phyloP scores from a whole-genome alignment of 2,888 invertebrate genomes.

The Drosophila bunnanda region DNA sequence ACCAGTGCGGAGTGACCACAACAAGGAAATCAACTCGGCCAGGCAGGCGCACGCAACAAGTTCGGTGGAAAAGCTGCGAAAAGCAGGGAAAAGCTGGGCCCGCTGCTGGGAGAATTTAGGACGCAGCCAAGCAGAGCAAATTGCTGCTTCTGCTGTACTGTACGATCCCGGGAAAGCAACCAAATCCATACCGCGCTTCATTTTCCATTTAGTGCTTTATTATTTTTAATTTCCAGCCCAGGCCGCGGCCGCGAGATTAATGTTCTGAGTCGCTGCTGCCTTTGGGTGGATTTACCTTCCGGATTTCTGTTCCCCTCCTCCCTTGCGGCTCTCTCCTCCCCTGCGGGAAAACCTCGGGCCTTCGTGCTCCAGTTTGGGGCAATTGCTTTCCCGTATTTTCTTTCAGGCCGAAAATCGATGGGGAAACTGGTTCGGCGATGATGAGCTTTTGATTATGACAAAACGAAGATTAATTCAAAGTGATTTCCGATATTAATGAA shows the following conservation, averaged over 20 bases:
- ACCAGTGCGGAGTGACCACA: slow-evolving; percentile 33
- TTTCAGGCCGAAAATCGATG: slow-evolving; percentile 8
- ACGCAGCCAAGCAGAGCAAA: slow-evolving; percentile 73
- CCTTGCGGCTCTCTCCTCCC: background rate
- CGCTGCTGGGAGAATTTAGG: slow-evolving; percentile 30
- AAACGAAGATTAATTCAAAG: slow-evolving; percentile 15
- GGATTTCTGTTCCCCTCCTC: background rate
- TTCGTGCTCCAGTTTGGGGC: slow-evolving; percentile 25
- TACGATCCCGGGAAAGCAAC: slow-evolving; percentile 43
- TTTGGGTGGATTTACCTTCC: slow-evolving; percentile 16
- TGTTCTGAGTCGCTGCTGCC: slow-evolving; percentile 70
- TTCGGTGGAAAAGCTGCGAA: slow-evolving; percentile 16
- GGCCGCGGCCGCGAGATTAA: slow-evolving; percentile 66
- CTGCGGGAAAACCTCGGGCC: slow-evolving; percentile 1
- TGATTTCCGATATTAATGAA: slow-evolving; percentile 15
- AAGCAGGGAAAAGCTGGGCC: slow-evolving; percentile 1
- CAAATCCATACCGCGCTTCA: slow-evolving; percentile 50
- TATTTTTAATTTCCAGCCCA: slow-evolving; percentile 73
- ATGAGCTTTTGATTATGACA: slow-evolving; percentile 29
- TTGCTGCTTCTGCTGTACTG: slow-evolving; percentile 66
- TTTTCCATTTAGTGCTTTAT: slow-evolving; percentile 78
- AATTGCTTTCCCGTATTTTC: slow-evolving; percentile 6
- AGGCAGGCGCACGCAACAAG: slow-evolving; percentile 27
- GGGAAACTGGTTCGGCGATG: slow-evolving; percentile 1
- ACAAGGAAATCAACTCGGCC: slow-evolving; percentile 46